A percentile compares a stretch with the other conserved stretches of the same genome.
These are phyloP conservation scores for Xanthorhoe designata DNA, from an alignment of 2,888 invertebrate genomes.

Conservation along the genomic window DNA sequence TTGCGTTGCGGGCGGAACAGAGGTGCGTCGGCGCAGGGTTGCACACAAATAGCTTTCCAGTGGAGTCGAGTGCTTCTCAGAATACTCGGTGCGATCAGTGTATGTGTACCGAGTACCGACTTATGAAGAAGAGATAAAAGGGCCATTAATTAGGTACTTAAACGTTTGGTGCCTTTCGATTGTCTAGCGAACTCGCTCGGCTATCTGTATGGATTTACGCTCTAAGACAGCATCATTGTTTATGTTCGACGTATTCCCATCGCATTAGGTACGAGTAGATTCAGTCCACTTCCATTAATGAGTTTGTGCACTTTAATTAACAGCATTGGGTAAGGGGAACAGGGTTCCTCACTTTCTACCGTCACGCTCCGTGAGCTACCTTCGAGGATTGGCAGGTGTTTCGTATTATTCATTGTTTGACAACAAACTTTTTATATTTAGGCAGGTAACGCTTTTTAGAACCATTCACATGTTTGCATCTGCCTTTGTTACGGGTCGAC, in stretches of 20 bases:
- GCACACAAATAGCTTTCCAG: conserved; percentile 80
- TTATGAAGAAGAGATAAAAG: conserved; percentile 48
- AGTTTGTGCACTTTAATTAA: conserved; percentile 62
- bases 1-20: conserved; percentile 76
- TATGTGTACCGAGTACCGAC: conserved; percentile 39
- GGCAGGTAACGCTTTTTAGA: conserved; percentile 41
- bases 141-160: conserved; percentile 54
- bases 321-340: conserved; percentile 58
- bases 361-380: conserved; percentile 61
- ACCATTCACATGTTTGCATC: conserved; percentile 17
- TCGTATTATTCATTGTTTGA: conserved; percentile 30
- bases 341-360: conserved; percentile 63
- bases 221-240: conserved; percentile 48
- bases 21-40: conserved; percentile 75
- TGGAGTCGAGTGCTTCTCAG: conserved; percentile 74
- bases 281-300: conserved; percentile 60
- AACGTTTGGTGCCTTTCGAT: conserved; percentile 42
- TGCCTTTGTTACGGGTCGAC: conserved; percentile 16
- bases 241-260: conserved; percentile 44
- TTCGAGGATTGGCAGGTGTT: conserved; percentile 56
- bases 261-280: conserved; percentile 43
- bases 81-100: conserved; percentile 61
- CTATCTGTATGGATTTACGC: conserved; percentile 38
- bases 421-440: conserved; percentile 30
- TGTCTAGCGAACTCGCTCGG: conserved; percentile 45